Conservation (phyloP, 2,113 vertebrate genomes). For the Dipodomys ordii region DNA sequence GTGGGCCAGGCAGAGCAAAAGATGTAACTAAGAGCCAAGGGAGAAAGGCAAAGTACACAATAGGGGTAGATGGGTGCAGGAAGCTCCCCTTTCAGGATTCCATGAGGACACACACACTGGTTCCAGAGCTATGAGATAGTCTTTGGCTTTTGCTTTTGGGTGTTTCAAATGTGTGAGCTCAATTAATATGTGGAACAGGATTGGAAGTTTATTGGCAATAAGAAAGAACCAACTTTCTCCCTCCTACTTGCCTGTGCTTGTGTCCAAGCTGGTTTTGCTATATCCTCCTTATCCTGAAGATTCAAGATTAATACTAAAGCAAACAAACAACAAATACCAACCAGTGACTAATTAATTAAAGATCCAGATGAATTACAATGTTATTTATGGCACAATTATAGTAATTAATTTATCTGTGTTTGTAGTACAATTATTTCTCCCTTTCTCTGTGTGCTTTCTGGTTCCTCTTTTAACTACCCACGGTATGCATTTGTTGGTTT, state of each 20-base stretch:
- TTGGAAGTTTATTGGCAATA: neutral
- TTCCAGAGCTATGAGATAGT: neutral
- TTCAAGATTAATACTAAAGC: neutral
- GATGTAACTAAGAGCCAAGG: fast-evolving
- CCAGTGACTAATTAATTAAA: conserved; percentile 64
- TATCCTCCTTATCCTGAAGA: neutral
- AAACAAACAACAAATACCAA: conserved; percentile 1
- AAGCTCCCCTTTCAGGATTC: neutral
- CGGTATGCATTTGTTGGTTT: neutral
- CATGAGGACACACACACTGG: neutral
- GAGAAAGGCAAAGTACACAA: neutral
- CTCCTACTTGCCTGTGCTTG: neutral
- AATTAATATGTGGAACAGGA: conserved; percentile 27
- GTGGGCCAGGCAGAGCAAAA: neutral
- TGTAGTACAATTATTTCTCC: conserved; percentile 49
- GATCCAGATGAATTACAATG: conserved; percentile 63
- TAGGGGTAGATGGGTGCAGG: neutral
- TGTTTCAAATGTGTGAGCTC: conserved; percentile 46
- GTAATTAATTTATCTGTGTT: conserved; percentile 69
- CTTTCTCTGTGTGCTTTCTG: conserved; percentile 26
- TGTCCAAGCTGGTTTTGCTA: neutral
- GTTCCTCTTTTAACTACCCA: conserved; percentile 18
- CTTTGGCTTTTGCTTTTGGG: conserved; percentile 4
- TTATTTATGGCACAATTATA: conserved; percentile 72
- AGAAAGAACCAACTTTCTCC: neutral